These are phyloP conservation scores for Anthophora plumipes DNA, from an alignment of 2,888 invertebrate genomes.

Conservation along the genomic window DNA sequence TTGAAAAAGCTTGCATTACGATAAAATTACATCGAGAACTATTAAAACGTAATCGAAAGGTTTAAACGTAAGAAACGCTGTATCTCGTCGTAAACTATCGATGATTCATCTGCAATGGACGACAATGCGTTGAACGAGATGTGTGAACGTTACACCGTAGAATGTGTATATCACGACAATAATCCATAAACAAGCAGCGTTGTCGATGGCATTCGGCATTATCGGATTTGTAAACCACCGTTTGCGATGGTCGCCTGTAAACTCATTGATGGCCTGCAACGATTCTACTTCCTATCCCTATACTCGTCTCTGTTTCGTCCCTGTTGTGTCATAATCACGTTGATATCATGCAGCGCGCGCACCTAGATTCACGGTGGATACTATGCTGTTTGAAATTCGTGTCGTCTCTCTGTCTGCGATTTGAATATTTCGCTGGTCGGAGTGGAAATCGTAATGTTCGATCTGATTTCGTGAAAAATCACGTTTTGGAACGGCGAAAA, in stretches of 20 bases:
- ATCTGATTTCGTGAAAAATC: no score
- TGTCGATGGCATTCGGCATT: slow-evolving; percentile 72
- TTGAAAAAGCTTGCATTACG: no score
- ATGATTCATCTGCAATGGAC: slow-evolving; percentile 21
- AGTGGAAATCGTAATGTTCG: background rate
- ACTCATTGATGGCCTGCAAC: slow-evolving; percentile 56
- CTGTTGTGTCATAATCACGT: slow-evolving; percentile 34
- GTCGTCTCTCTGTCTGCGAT: slow-evolving; percentile 16
- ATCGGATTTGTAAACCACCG: slow-evolving; percentile 76
- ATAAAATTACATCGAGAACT: background rate
- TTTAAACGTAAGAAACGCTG: slow-evolving; percentile 6
- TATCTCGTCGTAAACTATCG: no score
- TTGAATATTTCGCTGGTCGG: slow-evolving; percentile 26
- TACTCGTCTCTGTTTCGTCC: slow-evolving; percentile 17
- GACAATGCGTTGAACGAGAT: slow-evolving; percentile 22
- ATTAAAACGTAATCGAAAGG: slow-evolving; percentile 9
- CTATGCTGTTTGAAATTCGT: slow-evolving; percentile 21
- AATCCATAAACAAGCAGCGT: slow-evolving; percentile 69
- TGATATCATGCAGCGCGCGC: background rate
- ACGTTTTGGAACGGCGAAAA: no score
- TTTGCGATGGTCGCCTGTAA: slow-evolving; percentile 62
- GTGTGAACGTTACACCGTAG: background rate
- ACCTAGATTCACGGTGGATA: slow-evolving; percentile 27
- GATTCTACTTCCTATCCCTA: slow-evolving; percentile 24
- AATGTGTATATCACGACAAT: slow-evolving; percentile 60